A percentile compares a stretch with the other conserved stretches of the same genome.
Evolutionary conservation across 2,113 vertebrate genomes (phyloP).

Genomic region (Pluvianellus socialis): DNA sequence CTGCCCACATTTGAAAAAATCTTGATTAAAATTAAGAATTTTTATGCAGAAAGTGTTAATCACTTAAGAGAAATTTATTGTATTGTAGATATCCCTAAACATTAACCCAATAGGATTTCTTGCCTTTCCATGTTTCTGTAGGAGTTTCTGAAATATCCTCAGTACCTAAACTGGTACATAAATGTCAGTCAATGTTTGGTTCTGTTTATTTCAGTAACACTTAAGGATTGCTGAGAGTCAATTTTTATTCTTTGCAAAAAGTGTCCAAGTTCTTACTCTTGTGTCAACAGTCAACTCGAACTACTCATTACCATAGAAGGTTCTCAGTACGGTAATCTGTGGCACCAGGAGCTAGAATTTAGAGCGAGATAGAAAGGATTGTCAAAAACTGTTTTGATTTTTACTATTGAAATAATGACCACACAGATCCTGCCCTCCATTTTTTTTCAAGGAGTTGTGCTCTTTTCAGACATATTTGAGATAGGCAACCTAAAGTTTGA

Average conservation of each 20-base stretch:
- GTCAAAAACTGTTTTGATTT: neutral
- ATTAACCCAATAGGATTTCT: neutral
- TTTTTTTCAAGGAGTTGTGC: neutral
- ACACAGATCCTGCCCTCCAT: neutral
- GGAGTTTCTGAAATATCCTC: neutral
- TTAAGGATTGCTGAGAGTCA: neutral
- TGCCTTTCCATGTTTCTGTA: neutral
- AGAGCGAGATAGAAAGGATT: neutral
- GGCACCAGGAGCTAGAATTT: neutral
- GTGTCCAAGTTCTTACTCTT: neutral
- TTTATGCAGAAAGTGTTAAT: neutral
- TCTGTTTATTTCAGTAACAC: neutral
- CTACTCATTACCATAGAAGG: neutral
- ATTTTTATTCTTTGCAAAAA: neutral
- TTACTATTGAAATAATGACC: neutral
- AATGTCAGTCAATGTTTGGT: neutral
- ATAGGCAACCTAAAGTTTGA: neutral
- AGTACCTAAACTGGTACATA: neutral
- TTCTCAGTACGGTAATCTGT: neutral
- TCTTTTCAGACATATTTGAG: neutral
- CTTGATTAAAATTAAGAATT: neutral
- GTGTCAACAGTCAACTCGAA: neutral
- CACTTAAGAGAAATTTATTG: neutral
- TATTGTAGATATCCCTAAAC: neutral
- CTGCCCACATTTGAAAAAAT: neutral